A percentile compares a stretch with the other conserved stretches of the same genome.
phyloP scores from a whole-genome alignment of 2,888 invertebrate genomes.

The Scrobipalpa costella region DNA sequence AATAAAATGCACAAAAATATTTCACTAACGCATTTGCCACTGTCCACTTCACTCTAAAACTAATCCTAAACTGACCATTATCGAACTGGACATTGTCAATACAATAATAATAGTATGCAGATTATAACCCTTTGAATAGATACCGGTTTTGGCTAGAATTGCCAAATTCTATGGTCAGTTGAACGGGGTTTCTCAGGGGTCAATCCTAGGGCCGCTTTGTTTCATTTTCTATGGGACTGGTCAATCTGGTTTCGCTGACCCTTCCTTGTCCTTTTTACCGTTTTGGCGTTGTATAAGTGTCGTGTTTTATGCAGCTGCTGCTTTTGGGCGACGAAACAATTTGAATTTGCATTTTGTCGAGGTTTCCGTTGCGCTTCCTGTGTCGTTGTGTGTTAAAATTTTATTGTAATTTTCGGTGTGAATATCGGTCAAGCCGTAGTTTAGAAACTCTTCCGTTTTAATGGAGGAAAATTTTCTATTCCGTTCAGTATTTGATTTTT shows the following conservation, averaged over 20 bases:
- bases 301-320: constrained; percentile 66
- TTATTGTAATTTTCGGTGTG: constrained; percentile 11
- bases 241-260: constrained; percentile 78
- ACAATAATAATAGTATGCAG: constrained; percentile 55
- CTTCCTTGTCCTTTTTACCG: constrained; percentile 69
- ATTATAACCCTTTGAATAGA: constrained; percentile 57
- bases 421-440: neutral
- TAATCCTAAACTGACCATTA: constrained; percentile 66
- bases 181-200: constrained; percentile 76
- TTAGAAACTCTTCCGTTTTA: neutral
- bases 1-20: constrained; percentile 2
- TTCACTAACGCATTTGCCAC: constrained; percentile 38
- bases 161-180: constrained; percentile 46
- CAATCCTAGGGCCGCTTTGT: constrained; percentile 57
- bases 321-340: constrained; percentile 53
- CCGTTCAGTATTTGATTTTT: neutral
- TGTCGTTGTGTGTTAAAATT: constrained; percentile 18
- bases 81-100: constrained; percentile 46
- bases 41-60: constrained; percentile 49
- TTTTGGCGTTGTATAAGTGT: constrained; percentile 46
- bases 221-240: constrained; percentile 53
- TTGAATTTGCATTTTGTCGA: constrained; percentile 34
- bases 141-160: constrained; percentile 65
- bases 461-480: neutral
- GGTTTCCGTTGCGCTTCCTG: constrained; percentile 32